Evolutionary conservation across 37 sponge, comb jelly and placozoan genomes (phyloP), one percentile per base, ranked within the genome.

Genomic region (Axinella damicornis): DNA sequence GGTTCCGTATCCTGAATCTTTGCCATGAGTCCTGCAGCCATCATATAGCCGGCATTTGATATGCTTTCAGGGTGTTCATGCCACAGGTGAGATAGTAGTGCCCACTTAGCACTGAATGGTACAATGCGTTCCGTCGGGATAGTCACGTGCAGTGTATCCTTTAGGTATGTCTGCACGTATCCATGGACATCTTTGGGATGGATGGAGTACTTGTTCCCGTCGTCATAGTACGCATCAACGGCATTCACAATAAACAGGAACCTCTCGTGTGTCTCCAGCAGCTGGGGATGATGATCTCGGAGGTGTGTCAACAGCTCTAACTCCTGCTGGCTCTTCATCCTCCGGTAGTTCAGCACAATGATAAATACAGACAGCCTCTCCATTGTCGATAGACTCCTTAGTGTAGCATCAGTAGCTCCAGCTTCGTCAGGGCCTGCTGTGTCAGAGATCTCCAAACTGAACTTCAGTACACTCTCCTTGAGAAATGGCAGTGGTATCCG

Each of bases 41-140:
- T 46, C 46, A 46, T 46, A 9, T 46, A 46, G 46, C 9, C 46
- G 4, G 46, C 46, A 9, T 9, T 46, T 46, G 46, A 46, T 12
- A 69, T 22, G 13, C 31, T 33, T 17, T 31, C 0, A 6, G 69
- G 69, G 13, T 34, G 2, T 27, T 66, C 31, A 66, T 35, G 67
- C 31, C 69, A 21, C 9, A 69, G 0, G 9, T 36, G 37, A 34
- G 35, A 38, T 13, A 11, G 35, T 20, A 69, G 69, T 1, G 69
- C 69, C 69, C 69, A 69, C 18, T 35, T 22, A 34, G 69, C 69
- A 69, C 69, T 69, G 38, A 22, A 69, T 22, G 69, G 69, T 69
- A 69, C 37, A 22, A 69, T 36, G 35, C 37, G 69, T 22, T 34
- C 37, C 15, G 37, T 17, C 22, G 37, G 22, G 4, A 69, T 69